Conservation (phyloP, 2,797 vertebrate species). For the Esox lucius region DNA sequence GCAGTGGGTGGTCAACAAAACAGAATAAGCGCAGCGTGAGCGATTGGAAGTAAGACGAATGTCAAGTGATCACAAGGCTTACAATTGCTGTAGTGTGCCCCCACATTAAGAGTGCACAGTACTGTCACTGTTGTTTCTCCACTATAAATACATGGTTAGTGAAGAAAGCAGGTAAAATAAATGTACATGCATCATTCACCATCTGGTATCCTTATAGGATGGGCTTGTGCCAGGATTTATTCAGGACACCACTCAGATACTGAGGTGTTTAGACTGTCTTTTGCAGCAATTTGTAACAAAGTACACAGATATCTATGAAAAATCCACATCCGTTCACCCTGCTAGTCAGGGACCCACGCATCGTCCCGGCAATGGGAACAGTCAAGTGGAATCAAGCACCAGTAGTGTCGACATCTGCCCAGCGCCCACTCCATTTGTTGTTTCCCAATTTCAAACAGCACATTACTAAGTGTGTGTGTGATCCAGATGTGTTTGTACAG, state of each 20-base stretch:
- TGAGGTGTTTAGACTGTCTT: background rate
- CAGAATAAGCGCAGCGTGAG: no score
- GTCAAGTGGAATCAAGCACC: background rate
- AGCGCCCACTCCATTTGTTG: background rate
- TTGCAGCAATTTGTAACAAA: background rate
- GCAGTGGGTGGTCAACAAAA: no score
- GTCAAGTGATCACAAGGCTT: no score
- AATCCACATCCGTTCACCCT: background rate
- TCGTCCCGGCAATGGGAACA: background rate
- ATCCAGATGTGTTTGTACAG: background rate
- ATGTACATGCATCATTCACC: conserved; percentile 2
- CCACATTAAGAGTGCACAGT: no score
- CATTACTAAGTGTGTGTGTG: background rate
- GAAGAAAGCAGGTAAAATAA: background rate
- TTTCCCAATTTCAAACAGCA: background rate
- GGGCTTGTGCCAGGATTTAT: background rate
- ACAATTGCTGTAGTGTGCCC: no score
- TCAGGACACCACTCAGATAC: background rate
- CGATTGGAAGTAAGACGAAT: no score
- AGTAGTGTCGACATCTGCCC: background rate
- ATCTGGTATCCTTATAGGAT: background rate
- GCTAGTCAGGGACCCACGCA: background rate
- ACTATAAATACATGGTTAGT: background rate
- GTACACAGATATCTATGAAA: background rate
- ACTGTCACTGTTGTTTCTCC: background rate